Base-by-base conservation (phyloP, 2,797 vertebrate species). In the Syngnathus acus region DNA sequence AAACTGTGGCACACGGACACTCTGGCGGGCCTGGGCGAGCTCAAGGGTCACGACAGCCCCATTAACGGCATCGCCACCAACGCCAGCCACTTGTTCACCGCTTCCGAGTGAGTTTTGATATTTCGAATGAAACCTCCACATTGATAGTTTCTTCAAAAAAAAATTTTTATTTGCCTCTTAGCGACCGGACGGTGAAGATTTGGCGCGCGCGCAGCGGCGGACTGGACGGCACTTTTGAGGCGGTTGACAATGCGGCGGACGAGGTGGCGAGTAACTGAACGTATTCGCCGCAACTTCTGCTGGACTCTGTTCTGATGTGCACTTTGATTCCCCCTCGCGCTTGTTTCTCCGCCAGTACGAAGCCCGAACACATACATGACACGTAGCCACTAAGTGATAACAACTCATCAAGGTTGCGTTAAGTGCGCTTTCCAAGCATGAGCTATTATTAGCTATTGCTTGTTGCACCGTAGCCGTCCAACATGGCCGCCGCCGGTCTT, bases 11-110 rank as follows among this genome's bases (percentile, higher is more conserved):
- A 94, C 50, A 87, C 93, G 14, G 95, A 99, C 65, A 93, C 92
- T 0, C 92, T 96, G 1, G 87, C 89, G 38, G 82, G 90, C 0
- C 84, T 93, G 2, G 94, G 92, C 51, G 97, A 99, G 75, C 87
- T 97, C 75, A 92, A 92, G 72, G 97, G 94, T 32, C 97, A 99
- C 0, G 97, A 99, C 73, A 98, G 95, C 79, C 97, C 97, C 42
- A 97, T 99, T 76, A 99, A 97, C 82, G 81, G 94, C 76, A 97
- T 99, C 77, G 93, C 94, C 42, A 93, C 94, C 78, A 99, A 99
- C 87, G 92, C 92, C 82, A 93, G 84, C 84, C 93, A 94, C 69
- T 89, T 97, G 75, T 99, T 99, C 86, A 98, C 97, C 19, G 96
- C 97, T 59, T 90, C 97, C 0, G 96, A 99, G 97, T 99, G 84